Base-by-base conservation (phyloP, 2,888 invertebrate genomes). In the Dichetophora obliterata region DNA sequence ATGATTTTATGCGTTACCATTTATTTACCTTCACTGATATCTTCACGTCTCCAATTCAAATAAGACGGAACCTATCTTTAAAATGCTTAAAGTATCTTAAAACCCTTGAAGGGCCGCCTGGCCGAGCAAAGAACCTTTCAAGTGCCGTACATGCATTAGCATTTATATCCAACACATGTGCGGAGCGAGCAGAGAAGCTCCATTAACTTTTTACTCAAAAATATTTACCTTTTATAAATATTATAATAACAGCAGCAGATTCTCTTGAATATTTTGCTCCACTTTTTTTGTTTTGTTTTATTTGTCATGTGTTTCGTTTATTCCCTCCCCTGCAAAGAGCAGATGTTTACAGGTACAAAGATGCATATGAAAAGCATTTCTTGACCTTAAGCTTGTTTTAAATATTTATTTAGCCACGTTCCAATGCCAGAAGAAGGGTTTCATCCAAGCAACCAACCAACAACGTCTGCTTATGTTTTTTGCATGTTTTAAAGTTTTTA, bases 341-440 rank as follows among this genome's bases (percentile, higher is more conserved):
- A 71, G 71, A 34, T 71, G 57, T 16, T 24, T 43, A 43, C 43
- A 59, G 54, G 27, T 27, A 27, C 59, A 27, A 59, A 59, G 37
- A 37, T 37, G 8, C 11, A 59, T 22, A 59, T 27, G 9, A 24
- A 59, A 59, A 59, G 59, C 24, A 22, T 59, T 71, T 57, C 63
- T 52, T 34, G 73, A 73, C 73, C 73, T 73, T 73, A 73, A 63
- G 73, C 19, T 63, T 50, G 19, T 31, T 71, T 71, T 57, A 68
- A 68, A 37, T 57, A 57, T 71, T 57, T 37, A 43, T 72, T 65
- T 73, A 63, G 50, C 73, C 73, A 73, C 73, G 73, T 73, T 31
- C 73, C 73, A 73, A 73, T 50, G 63, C 14, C 50, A 50, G n/a
- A n/a, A 9, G n/a, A 73, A 65, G 48, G 19, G 48, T 24, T 27